Evolutionary conservation across 2,888 invertebrate species (phyloP).

Genomic region (Maniola hyperantus): DNA sequence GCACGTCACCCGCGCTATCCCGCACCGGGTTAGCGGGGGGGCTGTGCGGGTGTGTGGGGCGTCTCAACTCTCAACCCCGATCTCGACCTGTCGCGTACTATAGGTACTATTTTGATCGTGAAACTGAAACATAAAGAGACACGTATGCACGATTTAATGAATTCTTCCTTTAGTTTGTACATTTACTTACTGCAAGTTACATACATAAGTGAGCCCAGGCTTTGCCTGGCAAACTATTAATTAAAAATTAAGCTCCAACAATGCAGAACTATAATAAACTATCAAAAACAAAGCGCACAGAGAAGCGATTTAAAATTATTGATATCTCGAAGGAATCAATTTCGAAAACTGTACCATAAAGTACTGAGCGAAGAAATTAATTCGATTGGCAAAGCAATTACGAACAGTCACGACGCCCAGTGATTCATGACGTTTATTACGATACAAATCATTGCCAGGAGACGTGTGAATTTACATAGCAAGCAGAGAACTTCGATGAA

Average conservation of each 20-base stretch:
- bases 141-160: no score
- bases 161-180: no score
- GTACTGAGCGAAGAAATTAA: constrained; percentile 72
- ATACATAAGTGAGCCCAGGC: no score
- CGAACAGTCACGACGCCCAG: constrained; percentile 72
- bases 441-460: constrained; percentile 62
- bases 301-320: constrained; percentile 57
- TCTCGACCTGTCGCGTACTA: no score
- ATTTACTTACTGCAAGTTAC: no score
- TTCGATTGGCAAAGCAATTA: constrained; percentile 80
- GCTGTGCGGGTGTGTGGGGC: no score
- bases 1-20: no score
- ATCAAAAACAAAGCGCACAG: constrained; percentile 47
- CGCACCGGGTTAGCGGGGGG: no score
- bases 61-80: no score
- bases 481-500: constrained; percentile 58
- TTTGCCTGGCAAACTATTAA: not conserved
- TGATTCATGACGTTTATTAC: constrained; percentile 73
- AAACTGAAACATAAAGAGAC: no score
- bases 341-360: constrained; percentile 76
- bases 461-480: constrained; percentile 70
- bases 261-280: constrained; percentile 37
- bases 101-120: no score
- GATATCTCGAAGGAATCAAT: constrained; percentile 69
- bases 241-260: constrained; percentile 15